Percentiles rank a stretch among this genome's conserved stretches.
Conservation (phyloP, 1,140 invertebrate species). For the Cyphomyrmex costatus region DNA sequence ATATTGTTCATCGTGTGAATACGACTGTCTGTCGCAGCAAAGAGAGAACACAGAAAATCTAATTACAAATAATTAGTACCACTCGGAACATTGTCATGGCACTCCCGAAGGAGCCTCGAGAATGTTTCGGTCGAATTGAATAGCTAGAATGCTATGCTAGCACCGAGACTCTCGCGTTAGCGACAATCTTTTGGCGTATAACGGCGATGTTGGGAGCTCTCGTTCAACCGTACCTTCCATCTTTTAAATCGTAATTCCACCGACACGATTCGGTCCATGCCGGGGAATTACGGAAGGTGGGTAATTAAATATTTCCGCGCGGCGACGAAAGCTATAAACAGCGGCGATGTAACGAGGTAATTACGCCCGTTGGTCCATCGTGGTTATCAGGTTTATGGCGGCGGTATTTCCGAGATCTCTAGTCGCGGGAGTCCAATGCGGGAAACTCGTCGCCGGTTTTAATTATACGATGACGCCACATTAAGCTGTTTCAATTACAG, state of each 20-base stretch:
- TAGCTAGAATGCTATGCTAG: not conserved
- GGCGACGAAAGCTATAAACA: constrained; percentile 70
- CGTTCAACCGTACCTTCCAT: not conserved
- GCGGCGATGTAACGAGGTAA: constrained; percentile 61
- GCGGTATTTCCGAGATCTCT: constrained; percentile 36
- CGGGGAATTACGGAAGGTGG: constrained; percentile 35
- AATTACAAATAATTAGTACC: constrained; percentile 55
- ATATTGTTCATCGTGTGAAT: constrained; percentile 16
- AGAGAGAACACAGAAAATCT: constrained; percentile 21
- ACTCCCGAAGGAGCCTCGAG: not conserved
- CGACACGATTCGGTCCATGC: not conserved
- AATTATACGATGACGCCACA: constrained; percentile 35
- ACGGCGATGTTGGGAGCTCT: constrained; percentile 1
- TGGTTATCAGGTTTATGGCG: constrained; percentile 47
- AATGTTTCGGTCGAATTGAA: constrained; percentile 12
- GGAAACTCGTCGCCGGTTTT: constrained; percentile 44
- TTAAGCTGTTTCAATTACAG: constrained; percentile 36
- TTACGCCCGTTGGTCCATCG: constrained; percentile 59
- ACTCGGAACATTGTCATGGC: not conserved
- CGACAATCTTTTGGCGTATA: not conserved
- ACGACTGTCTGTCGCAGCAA: not conserved
- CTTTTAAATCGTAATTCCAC: not conserved
- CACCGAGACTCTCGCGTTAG: not conserved
- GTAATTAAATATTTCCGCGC: constrained; percentile 79
- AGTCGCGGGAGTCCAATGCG: not conserved